Percentiles rank a stretch among this genome's conserved stretches.
phyloP scores from a whole-genome alignment of 2,888 invertebrate species.

The Trichopria drosophilae region DNA sequence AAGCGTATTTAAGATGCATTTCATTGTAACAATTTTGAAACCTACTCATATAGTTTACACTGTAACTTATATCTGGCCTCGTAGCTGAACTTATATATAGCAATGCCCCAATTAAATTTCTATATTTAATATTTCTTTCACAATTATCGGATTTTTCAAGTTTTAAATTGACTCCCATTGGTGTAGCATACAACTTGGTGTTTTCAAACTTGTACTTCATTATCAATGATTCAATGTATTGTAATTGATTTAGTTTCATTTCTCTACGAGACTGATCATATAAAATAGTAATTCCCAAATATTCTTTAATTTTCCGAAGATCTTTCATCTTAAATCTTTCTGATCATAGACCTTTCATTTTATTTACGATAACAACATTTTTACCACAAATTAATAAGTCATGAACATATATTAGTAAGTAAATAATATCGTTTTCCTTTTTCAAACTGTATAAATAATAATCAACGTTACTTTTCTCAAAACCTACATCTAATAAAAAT shows the following conservation, averaged over 20 bases:
- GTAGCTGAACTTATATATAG: conserved; percentile 8
- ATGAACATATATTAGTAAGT: conserved; percentile 7
- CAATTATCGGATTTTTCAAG: background rate
- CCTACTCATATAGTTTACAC: conserved; percentile 8
- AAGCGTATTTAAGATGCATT: conserved; percentile 4
- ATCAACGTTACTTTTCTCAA: conserved; percentile 6
- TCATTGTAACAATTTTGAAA: conserved; percentile 11
- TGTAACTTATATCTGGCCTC: conserved; percentile 4
- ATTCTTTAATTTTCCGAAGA: conserved; percentile 7
- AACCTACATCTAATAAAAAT: conserved; percentile 2
- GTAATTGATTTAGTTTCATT: conserved; percentile 1
- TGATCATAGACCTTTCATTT: background rate
- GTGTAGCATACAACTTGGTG: conserved; percentile 2
- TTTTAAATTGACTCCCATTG: conserved; percentile 12
- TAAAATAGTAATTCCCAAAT: conserved; percentile 7
- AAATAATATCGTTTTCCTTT: background rate
- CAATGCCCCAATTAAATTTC: conserved; percentile 10
- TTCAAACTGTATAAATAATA: conserved; percentile 4
- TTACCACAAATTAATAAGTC: conserved; percentile 9
- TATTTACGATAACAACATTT: conserved; percentile 4
- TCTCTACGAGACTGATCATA: no score
- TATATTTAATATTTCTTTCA: conserved; percentile 5
- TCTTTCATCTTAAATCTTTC: conserved; percentile 10
- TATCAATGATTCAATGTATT: conserved; percentile 2
- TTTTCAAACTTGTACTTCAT: conserved; percentile 4